These are phyloP conservation scores for Scaeva pyrastri DNA, from an alignment of 2,888 invertebrate genomes.

Conservation along the genomic window DNA sequence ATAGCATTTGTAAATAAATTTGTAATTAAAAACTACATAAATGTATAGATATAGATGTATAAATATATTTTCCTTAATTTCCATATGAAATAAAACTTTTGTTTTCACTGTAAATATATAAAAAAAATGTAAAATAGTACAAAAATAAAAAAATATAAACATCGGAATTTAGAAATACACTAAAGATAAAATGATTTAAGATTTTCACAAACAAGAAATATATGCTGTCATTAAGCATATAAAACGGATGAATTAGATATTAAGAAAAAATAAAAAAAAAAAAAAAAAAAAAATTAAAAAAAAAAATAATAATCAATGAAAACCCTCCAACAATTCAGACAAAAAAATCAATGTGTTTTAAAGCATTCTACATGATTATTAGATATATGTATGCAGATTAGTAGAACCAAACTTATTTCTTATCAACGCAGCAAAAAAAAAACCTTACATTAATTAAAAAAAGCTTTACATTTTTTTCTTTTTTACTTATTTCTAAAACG, in stretches of 20 bases:
- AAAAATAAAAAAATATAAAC: conserved; percentile 54
- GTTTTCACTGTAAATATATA: conserved; percentile 64
- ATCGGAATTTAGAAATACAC: conserved; percentile 57
- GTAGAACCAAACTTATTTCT: background rate
- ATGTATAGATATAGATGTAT: conserved; percentile 32
- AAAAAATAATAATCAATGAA: conserved; percentile 42
- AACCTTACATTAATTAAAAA: background rate
- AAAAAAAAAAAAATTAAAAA: too few relatives aligned
- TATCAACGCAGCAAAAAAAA: conserved; percentile 3
- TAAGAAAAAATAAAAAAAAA: conserved; percentile 31
- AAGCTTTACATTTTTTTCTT: conserved; percentile 17
- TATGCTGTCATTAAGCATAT: background rate
- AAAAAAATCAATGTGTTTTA: conserved; percentile 16
- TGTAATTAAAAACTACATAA: conserved; percentile 56
- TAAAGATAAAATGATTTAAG: conserved; percentile 42
- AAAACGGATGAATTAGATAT: conserved; percentile 42
- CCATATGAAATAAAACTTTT: conserved; percentile 43
- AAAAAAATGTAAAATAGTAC: conserved; percentile 74
- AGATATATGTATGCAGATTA: background rate
- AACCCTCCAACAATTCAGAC: conserved; percentile 64
- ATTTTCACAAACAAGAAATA: conserved; percentile 40
- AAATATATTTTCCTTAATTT: conserved; percentile 49
- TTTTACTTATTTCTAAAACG: background rate
- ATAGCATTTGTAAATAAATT: conserved; percentile 50
- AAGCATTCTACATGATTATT: background rate